Percentiles rank a stretch among this genome's conserved stretches.
Evolutionary conservation across 2,888 invertebrate genomes (phyloP).

Genomic region (Caenorhabditis macrosperma): DNA sequence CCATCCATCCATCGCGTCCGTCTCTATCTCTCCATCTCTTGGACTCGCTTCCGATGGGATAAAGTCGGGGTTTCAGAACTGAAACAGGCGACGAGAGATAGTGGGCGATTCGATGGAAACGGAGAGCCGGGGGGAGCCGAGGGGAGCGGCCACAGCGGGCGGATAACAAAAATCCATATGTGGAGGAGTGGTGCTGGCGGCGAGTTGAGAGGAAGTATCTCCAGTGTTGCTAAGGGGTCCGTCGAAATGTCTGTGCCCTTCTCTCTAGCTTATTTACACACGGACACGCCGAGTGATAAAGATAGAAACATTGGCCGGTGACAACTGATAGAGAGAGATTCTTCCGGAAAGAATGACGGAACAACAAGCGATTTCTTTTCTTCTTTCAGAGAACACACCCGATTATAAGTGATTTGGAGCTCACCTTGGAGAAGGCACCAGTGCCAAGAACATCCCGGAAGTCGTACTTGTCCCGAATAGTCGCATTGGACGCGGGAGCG

Average conservation of each 20-base stretch:
- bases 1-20: too few species aligned
- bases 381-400: neutral
- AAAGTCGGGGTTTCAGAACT: slow-evolving; percentile 23
- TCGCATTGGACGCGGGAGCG: slow-evolving; percentile 32
- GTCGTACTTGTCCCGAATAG: slow-evolving; percentile 76
- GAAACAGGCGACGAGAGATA: slow-evolving; percentile 5
- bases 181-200: neutral
- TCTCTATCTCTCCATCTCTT: slow-evolving; percentile 9
- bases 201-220: neutral
- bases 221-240: slow-evolving; percentile 14
- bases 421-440: slow-evolving; percentile 78
- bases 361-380: neutral
- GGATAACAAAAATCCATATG: slow-evolving; percentile 24
- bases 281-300: slow-evolving; percentile 1
- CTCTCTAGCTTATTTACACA: neutral
- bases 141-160: neutral
- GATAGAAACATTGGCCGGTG: neutral
- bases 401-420: neutral
- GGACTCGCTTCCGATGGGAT: slow-evolving; percentile 6
- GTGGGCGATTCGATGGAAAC: neutral
- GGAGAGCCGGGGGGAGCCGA: neutral
- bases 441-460: slow-evolving; percentile 80
- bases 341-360: neutral
- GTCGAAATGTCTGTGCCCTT: neutral
- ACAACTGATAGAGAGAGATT: neutral